phyloP scores from a whole-genome alignment of 2,113 vertebrate species.

The Corapipo altera region DNA sequence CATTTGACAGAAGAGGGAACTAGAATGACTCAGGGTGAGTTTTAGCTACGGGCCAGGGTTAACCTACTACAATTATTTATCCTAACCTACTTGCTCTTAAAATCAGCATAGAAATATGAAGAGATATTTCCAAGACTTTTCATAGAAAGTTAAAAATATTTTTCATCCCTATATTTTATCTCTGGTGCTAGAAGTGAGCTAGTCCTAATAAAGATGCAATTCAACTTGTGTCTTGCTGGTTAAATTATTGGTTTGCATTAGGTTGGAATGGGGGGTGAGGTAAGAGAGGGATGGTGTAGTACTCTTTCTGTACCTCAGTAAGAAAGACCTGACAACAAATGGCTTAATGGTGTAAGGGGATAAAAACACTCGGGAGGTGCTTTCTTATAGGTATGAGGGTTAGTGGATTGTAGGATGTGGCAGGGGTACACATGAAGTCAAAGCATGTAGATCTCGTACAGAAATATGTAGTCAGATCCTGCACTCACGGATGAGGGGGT shows the following conservation, averaged over 20 bases:
- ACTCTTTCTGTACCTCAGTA: neutral
- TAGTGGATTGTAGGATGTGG: neutral
- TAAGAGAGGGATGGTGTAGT: neutral
- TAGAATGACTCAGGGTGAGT: neutral
- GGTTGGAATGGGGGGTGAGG: neutral
- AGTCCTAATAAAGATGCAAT: neutral
- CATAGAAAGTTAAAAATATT: neutral
- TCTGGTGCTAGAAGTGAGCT: neutral
- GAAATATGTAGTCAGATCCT: neutral
- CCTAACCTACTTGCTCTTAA: neutral
- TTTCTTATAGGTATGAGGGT: neutral
- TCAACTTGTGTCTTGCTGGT: neutral
- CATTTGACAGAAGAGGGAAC: neutral
- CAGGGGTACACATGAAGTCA: neutral
- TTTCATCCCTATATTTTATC: neutral
- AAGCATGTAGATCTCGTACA: rapidly evolving
- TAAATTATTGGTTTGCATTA: neutral
- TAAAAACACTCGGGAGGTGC: neutral
- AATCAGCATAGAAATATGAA: neutral
- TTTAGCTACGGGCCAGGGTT: neutral
- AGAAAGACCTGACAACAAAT: neutral
- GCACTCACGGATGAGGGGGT: neutral
- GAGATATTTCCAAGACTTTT: neutral
- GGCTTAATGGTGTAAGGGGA: rapidly evolving
- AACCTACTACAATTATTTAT: neutral